phyloP scores from a whole-genome alignment of 2,797 vertebrate species.

The Ceryle rudis region DNA sequence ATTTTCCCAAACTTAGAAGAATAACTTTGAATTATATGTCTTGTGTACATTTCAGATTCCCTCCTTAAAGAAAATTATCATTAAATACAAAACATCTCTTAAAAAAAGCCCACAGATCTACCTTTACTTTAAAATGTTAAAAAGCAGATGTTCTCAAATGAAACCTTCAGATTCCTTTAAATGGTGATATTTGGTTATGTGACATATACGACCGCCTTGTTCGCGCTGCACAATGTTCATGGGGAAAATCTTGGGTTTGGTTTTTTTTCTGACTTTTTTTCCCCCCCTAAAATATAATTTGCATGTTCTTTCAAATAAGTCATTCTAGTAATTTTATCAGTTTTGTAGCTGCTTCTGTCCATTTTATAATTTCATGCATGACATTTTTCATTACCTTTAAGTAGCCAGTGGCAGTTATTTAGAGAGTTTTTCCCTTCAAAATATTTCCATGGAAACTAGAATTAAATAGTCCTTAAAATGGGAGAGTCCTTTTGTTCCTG shows the following conservation, averaged over 20 bases:
- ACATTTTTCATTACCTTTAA: conserved; percentile 52
- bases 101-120: not conserved
- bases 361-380: conserved; percentile 40
- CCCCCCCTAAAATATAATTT: not conserved
- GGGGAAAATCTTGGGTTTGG: not conserved
- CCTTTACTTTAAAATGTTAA: not conserved
- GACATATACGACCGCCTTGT: not conserved
- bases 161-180: not conserved
- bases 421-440: conserved; percentile 17
- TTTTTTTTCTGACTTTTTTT: not conserved
- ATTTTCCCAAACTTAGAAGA: not conserved
- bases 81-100: not conserved
- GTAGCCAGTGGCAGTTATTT: conserved; percentile 44
- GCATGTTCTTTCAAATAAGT: not conserved
- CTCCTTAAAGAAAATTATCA: not conserved
- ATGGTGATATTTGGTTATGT: not conserved
- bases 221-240: not conserved
- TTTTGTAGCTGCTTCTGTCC: conserved; percentile 5
- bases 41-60: not conserved
- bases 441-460: conserved; percentile 47
- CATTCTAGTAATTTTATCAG: not conserved
- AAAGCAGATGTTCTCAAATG: not conserved
- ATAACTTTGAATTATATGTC: not conserved
- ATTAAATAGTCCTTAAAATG: conserved; percentile 18
- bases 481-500: not conserved